phyloP scores from a whole-genome alignment of 1,140 invertebrate genomes.

The Hylaeus anthracinus region DNA sequence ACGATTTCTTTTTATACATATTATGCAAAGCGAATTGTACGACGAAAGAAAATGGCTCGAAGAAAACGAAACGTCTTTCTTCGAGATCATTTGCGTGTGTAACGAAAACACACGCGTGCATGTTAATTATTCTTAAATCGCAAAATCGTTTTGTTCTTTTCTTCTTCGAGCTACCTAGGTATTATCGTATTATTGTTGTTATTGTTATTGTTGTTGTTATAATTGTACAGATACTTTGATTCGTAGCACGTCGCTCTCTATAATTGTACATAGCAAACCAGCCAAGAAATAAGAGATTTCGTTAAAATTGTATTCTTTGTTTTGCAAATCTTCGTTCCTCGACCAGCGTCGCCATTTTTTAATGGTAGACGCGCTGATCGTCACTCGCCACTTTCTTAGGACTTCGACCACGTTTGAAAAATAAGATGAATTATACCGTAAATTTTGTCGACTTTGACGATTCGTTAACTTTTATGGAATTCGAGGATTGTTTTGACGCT shows the following conservation, averaged over 20 bases:
- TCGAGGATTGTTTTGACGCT: not conserved
- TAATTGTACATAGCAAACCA: constrained; percentile 66
- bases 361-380: not conserved
- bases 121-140: constrained; percentile 30
- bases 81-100: not conserved
- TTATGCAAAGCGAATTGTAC: not conserved
- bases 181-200: constrained; percentile 58
- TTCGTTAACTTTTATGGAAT: not conserved
- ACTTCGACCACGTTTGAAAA: not conserved
- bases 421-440: not conserved
- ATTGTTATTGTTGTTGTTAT: constrained; percentile 70
- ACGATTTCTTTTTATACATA: constrained; percentile 19
- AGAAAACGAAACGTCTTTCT: not conserved
- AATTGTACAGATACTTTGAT: constrained; percentile 64
- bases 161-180: constrained; percentile 37
- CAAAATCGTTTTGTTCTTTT: constrained; percentile 26
- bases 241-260: constrained; percentile 71
- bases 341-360: not conserved
- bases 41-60: not conserved
- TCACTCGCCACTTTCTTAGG: not conserved
- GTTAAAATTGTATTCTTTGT: not conserved
- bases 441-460: constrained; percentile 13
- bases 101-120: constrained; percentile 14
- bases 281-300: constrained; percentile 16
- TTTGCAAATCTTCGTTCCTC: not conserved